Percentiles rank a stretch among this genome's conserved stretches.
phyloP scores from a whole-genome alignment of 2,888 invertebrate species.

The Cataglyphis rosenhaueri region DNA sequence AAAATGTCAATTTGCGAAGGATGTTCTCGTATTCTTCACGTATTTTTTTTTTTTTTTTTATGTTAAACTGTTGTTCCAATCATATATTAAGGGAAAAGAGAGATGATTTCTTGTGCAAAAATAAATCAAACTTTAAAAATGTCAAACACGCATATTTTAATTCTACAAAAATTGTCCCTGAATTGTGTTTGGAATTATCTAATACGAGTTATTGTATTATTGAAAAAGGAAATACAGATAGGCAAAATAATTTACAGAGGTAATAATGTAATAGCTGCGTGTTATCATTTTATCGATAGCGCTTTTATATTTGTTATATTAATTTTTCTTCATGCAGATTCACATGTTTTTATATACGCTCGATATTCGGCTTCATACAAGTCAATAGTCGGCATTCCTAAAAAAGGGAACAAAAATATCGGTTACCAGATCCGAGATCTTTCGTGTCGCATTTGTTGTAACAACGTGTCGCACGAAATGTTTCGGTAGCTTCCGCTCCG shows the following conservation, averaged over 20 bases:
- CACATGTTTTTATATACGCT: neutral
- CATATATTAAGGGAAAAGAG: no score
- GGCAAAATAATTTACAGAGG: neutral
- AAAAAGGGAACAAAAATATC: neutral
- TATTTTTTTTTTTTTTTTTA: neutral
- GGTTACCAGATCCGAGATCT: constrained; percentile 34
- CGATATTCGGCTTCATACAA: neutral
- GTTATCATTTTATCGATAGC: neutral
- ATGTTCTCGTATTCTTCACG: neutral
- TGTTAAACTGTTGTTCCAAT: neutral
- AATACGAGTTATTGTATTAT: neutral
- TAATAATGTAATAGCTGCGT: neutral
- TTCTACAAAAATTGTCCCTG: neutral
- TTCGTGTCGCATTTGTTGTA: neutral
- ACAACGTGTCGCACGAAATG: constrained; percentile 29
- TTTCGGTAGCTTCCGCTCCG: constrained; percentile 25
- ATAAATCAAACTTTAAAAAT: neutral
- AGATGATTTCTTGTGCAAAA: neutral
- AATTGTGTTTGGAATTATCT: neutral
- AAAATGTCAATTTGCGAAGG: neutral
- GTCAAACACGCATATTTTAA: neutral
- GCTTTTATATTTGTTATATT: no score
- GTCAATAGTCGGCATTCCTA: neutral
- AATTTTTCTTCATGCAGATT: neutral
- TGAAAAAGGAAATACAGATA: neutral